Percentiles rank a stretch among this genome's conserved stretches.
These are phyloP conservation scores for Percina caprodes DNA, from an alignment of 2,113 vertebrate species.

Conservation along the genomic window DNA sequence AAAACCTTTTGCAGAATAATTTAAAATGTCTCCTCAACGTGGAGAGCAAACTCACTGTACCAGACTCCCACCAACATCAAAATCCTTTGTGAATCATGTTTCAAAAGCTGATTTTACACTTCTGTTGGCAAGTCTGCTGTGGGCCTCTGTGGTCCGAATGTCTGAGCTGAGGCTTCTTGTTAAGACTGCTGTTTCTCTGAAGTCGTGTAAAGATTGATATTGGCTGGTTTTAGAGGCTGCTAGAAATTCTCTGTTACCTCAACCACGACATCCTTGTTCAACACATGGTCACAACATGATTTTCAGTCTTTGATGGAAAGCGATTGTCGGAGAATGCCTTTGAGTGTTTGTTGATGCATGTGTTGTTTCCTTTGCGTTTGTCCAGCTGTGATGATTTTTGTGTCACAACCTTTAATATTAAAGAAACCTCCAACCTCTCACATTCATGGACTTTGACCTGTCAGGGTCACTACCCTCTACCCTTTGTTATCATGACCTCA, in stretches of 20 bases:
- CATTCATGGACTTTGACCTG: constrained; percentile 58
- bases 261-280: constrained; percentile 48
- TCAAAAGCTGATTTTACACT: constrained; percentile 35
- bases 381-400: constrained; percentile 40
- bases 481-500: constrained; percentile 26
- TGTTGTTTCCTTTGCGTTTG: constrained; percentile 20
- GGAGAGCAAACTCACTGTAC: background rate
- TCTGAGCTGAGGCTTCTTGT: constrained; percentile 48
- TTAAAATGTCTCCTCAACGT: background rate
- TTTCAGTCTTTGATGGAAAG: constrained; percentile 14
- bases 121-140: constrained; percentile 31
- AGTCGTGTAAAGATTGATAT: constrained; percentile 47
- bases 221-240: constrained; percentile 58
- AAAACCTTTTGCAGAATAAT: background rate
- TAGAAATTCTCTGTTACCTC: constrained; percentile 53
- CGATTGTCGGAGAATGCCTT: constrained; percentile 1
- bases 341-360: constrained; percentile 29
- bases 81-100: constrained; percentile 21
- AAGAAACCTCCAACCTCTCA: constrained; percentile 48
- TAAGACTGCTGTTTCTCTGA: constrained; percentile 51
- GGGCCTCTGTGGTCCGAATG: constrained; percentile 34
- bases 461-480: constrained; percentile 12
- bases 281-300: constrained; percentile 68
- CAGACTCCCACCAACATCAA: constrained; percentile 19
- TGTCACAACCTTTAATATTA: constrained; percentile 42